Percentiles rank a stretch among this genome's conserved stretches.
Conservation (phyloP, 2,797 vertebrate species). For the Otolemur crassicaudatus region DNA sequence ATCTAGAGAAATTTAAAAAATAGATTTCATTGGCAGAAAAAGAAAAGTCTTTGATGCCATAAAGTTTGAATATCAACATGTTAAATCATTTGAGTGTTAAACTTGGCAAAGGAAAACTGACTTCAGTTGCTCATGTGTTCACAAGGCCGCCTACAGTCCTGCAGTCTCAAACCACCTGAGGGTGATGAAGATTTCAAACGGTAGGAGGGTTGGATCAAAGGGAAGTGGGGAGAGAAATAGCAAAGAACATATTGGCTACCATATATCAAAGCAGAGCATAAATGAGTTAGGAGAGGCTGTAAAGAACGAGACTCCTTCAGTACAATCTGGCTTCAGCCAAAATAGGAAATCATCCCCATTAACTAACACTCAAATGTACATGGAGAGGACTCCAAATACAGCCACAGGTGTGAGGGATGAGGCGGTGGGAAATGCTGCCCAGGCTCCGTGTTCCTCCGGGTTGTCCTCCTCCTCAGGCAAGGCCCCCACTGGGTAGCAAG, state of each 20-base stretch:
- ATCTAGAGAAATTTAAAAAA: slow-evolving; percentile 6
- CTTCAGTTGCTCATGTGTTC: background rate
- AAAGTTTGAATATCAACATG: slow-evolving; percentile 7
- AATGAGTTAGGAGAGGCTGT: background rate
- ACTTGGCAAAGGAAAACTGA: background rate
- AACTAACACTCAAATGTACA: background rate
- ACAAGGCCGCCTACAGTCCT: background rate
- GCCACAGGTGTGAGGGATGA: too few species aligned
- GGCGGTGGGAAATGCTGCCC: background rate
- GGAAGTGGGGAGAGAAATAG: background rate
- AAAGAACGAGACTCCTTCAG: background rate
- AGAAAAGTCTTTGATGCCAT: background rate
- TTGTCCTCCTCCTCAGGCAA: background rate
- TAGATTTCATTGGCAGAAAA: background rate
- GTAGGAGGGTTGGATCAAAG: background rate
- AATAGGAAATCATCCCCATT: background rate
- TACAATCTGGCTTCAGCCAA: background rate
- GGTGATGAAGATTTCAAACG: background rate
- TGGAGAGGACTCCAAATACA: background rate
- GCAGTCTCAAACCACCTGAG: background rate
- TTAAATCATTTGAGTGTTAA: slow-evolving; percentile 38
- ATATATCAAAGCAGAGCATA: background rate
- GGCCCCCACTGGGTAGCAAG: background rate
- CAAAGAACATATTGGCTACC: background rate
- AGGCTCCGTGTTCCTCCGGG: background rate